Conservation (phyloP, 1,140 invertebrate genomes). For the Centruroides vittatus region DNA sequence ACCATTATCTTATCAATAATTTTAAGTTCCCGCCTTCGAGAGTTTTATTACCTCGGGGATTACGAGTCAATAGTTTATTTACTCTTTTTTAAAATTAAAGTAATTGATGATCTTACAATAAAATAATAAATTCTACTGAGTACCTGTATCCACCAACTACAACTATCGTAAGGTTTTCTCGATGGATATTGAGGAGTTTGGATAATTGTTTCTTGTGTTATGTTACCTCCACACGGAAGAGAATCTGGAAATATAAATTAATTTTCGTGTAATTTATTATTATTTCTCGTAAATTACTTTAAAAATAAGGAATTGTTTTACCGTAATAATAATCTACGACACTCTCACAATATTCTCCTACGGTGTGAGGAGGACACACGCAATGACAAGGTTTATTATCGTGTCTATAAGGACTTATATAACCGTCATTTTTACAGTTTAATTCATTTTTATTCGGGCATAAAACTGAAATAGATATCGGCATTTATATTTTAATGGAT, state of each 20-base stretch:
- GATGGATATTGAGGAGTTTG: conserved; percentile 15
- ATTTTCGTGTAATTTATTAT: neutral
- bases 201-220: conserved; percentile 8
- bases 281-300: no score
- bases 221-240: conserved; percentile 15
- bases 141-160: conserved; percentile 17
- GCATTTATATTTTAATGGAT: neutral
- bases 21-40: no score
- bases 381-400: conserved; percentile 15
- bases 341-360: conserved; percentile 13
- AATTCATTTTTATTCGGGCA: conserved; percentile 12
- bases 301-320: neutral
- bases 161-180: conserved; percentile 5
- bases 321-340: conserved; percentile 6
- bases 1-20: no score
- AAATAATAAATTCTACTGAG: no score
- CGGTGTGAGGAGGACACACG: conserved; percentile 18
- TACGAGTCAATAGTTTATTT: no score
- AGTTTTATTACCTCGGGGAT: no score
- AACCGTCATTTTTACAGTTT: conserved; percentile 19
- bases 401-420: conserved; percentile 11
- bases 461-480: neutral
- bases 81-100: no score
- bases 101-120: no score
- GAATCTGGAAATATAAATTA: neutral